These are phyloP conservation scores for Notamacropus eugenii DNA, from an alignment of 2,797 vertebrate genomes.

Conservation along the genomic window DNA sequence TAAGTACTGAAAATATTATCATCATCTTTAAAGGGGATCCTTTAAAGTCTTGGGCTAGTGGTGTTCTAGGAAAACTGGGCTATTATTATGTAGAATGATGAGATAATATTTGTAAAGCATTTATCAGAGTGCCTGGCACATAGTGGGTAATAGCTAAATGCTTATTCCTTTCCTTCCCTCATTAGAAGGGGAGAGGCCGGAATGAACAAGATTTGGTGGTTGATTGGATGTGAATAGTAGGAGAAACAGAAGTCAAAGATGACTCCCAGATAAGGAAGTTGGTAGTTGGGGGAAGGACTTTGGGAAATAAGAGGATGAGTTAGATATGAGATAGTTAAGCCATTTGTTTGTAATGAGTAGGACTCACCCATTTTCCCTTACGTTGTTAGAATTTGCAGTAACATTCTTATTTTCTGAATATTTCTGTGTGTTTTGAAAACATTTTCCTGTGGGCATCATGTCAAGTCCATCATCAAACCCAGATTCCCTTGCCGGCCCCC, in stretches of 20 bases:
- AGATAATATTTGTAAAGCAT: not conserved
- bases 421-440: conserved; percentile 33
- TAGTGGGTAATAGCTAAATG: not conserved
- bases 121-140: not conserved
- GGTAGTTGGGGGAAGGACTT: not conserved
- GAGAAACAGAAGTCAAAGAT: not conserved
- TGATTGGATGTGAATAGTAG: not conserved
- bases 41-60: not conserved
- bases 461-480: not conserved
- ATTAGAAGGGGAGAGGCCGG: not conserved
- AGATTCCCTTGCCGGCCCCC: not conserved
- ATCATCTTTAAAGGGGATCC: not conserved
- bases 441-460: conserved; percentile 41
- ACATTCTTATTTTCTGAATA: not conserved
- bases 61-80: not conserved
- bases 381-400: not conserved
- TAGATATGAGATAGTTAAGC: not conserved
- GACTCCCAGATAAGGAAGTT: not conserved
- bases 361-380: not conserved
- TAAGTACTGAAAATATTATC: not conserved
- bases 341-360: conserved; percentile 17
- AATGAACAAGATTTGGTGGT: not conserved
- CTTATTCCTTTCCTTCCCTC: not conserved
- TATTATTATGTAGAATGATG: not conserved
- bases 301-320: not conserved